These are phyloP conservation scores for Danaus chrysippus DNA, from an alignment of 2,888 invertebrate species.

Conservation along the genomic window DNA sequence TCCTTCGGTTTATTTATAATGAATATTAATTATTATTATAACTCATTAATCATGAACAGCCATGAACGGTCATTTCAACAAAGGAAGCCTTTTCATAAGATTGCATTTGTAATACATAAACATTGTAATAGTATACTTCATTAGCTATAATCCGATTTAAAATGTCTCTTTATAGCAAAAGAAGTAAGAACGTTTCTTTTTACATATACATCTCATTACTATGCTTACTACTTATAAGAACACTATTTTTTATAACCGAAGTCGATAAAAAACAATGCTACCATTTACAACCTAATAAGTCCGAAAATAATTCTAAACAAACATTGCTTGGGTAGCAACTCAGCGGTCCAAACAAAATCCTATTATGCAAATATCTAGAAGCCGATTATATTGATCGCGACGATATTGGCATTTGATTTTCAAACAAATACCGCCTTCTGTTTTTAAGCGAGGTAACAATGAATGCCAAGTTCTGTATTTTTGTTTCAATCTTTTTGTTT, in stretches of 20 bases:
- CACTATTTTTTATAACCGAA: neutral
- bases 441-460: constrained; percentile 58
- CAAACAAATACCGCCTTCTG: constrained; percentile 67
- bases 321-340: constrained; percentile 38
- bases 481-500: neutral
- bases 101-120: too few relatives aligned
- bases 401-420: constrained; percentile 74
- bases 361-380: constrained; percentile 74
- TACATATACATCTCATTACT: neutral
- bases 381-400: constrained; percentile 65
- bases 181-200: neutral
- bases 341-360: constrained; percentile 55
- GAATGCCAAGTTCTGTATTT: constrained; percentile 13
- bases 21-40: too few relatives aligned
- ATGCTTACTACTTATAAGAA: neutral
- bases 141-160: too few relatives aligned
- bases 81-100: too few relatives aligned
- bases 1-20: too few relatives aligned
- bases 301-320: constrained; percentile 24
- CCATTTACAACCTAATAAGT: constrained; percentile 9
- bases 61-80: too few relatives aligned
- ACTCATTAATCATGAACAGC: too few relatives aligned
- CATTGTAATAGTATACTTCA: too few relatives aligned
- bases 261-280: constrained; percentile 13
- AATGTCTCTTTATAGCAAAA: neutral